phyloP scores from a whole-genome alignment of 2,888 invertebrate genomes.

The Cantharis rustica region DNA sequence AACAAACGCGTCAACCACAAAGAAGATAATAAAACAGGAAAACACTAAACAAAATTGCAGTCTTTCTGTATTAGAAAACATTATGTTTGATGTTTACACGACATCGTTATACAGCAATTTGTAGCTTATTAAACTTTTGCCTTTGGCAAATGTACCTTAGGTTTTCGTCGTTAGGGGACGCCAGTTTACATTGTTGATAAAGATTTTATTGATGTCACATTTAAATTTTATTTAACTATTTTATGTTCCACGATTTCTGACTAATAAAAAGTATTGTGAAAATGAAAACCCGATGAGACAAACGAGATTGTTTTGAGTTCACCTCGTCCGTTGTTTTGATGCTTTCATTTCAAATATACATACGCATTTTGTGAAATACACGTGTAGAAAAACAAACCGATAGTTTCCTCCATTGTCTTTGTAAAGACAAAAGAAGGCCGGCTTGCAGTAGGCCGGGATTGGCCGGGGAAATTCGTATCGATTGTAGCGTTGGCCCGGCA shows the following conservation, averaged over 20 bases:
- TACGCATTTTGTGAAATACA: constrained; percentile 28
- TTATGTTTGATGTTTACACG: constrained; percentile 37
- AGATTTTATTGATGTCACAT: neutral
- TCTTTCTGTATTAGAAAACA: constrained; percentile 20
- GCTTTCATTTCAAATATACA: neutral
- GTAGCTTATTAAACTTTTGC: constrained; percentile 36
- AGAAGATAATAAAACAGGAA: constrained; percentile 11
- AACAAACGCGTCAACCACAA: neutral
- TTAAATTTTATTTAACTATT: neutral
- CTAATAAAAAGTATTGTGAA: neutral
- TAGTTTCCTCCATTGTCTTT: constrained; percentile 56
- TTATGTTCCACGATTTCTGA: neutral
- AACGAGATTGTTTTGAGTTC: neutral
- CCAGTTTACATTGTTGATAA: constrained; percentile 9
- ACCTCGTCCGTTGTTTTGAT: neutral
- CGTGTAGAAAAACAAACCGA: constrained; percentile 51
- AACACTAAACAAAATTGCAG: constrained; percentile 13
- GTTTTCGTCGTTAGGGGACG: constrained; percentile 29
- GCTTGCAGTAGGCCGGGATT: constrained; percentile 52
- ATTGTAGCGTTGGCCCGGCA: constrained; percentile 54
- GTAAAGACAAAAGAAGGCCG: constrained; percentile 56
- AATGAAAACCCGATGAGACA: neutral
- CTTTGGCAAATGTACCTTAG: constrained; percentile 25
- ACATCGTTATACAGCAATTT: constrained; percentile 37
- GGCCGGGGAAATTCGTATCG: constrained; percentile 53